Evolutionary conservation across 2,888 invertebrate genomes (phyloP).

Genomic region (Synergus umbraculus): DNA sequence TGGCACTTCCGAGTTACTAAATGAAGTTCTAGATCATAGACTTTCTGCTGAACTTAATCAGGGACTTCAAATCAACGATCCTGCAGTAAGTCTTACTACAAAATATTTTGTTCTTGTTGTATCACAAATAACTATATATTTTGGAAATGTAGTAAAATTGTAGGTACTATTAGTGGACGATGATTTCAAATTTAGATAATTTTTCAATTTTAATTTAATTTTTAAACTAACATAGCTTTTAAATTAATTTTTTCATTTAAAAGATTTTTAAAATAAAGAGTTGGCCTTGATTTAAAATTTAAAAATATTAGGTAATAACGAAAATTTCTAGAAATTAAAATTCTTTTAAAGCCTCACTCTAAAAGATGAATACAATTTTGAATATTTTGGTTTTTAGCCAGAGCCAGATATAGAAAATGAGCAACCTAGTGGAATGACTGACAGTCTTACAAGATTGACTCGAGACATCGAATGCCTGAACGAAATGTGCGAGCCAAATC

Average conservation of each 20-base stretch:
- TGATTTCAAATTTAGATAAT: no score
- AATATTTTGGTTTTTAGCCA: conserved; percentile 25
- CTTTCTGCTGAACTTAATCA: conserved; percentile 15
- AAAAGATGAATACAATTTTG: not conserved
- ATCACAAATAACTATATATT: no score
- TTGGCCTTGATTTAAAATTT: not conserved
- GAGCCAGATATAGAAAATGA: conserved; percentile 45
- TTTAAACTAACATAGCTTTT: no score
- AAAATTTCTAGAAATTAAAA: not conserved
- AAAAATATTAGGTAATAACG: not conserved
- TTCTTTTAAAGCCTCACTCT: not conserved
- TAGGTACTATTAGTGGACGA: no score
- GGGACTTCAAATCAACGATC: not conserved
- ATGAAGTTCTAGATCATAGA: not conserved
- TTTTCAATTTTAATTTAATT: no score
- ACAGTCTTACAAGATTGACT: conserved; percentile 78
- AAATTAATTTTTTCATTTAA: no score
- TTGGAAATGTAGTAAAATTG: no score
- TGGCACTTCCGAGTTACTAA: conserved; percentile 15
- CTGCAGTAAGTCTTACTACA: not conserved
- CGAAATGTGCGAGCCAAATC: conserved; percentile 59
- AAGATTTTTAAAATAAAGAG: no score
- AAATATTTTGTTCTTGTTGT: not conserved
- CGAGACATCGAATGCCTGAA: conserved; percentile 71
- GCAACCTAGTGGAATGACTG: conserved; percentile 76